phyloP scores from a whole-genome alignment of 2,797 vertebrate genomes.

The Rhodeus uyekii region DNA sequence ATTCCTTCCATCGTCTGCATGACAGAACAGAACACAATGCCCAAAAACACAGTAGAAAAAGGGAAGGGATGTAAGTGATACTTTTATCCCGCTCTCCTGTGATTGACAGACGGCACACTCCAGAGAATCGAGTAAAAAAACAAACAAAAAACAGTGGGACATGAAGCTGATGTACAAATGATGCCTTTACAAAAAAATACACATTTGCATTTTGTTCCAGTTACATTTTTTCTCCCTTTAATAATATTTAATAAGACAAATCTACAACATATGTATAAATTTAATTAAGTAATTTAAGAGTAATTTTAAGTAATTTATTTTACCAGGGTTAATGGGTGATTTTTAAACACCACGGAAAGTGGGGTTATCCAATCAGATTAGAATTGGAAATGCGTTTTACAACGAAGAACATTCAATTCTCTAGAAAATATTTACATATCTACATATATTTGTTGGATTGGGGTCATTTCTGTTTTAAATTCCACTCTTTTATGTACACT shows the following conservation, averaged over 20 bases:
- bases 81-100: background rate
- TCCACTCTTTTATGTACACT: background rate
- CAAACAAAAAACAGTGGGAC: background rate
- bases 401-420: background rate
- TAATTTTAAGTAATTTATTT: background rate
- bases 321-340: background rate
- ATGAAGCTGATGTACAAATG: background rate
- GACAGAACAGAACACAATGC: constrained; percentile 1
- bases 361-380: background rate
- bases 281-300: background rate
- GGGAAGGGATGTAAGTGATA: background rate
- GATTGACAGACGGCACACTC: background rate
- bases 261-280: background rate
- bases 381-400: background rate
- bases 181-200: background rate
- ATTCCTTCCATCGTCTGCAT: constrained; percentile 23
- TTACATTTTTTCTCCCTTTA: background rate
- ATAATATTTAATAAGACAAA: background rate
- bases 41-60: background rate
- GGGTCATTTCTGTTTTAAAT: background rate
- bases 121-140: background rate
- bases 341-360: background rate
- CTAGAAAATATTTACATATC: no score
- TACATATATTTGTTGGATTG: no score
- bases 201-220: background rate